Evolutionary conservation across 2,797 vertebrate species (phyloP), one percentile per base, ranked within the genome.

Genomic region (Chelon labrosus): DNA sequence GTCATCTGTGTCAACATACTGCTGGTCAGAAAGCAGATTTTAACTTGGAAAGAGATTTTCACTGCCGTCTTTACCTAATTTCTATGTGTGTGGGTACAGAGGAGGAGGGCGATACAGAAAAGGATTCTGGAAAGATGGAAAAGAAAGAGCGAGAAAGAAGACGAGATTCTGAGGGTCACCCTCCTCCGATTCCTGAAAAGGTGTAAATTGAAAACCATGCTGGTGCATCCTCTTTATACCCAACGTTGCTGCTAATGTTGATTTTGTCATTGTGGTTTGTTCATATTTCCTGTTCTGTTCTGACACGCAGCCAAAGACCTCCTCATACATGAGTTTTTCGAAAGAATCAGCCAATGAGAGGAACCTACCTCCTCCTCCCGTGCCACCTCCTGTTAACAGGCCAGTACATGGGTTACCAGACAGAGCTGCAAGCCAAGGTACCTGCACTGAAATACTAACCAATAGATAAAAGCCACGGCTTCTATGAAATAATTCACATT

Each of bases 131-230:
- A 27, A 90, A 86, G 73, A 53, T 58, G 58, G 93, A 94, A 56
- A 92, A 67, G 59, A 92, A 83, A 83, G 91, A 92, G 17, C 84
- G 81, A 75, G 88, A 91, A 12, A 88, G 65, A 69, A 88, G 88
- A 39, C 89, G 84, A 88, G 92, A 93, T 77, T 88, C 75, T 2
- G 94, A 94, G 11, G 79, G 86, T 65, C 92, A 91, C 2, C 93
- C 93, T 53, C 94, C 94, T 64, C 93, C 92, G 1, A 92, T 94
- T 68, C 94, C 93, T 66, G 93, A 93, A 62, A 95, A 94, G 94
- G 94, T 95, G 12, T 19, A 41, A 2, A 10, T 60, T 54, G 14
- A 17, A 10, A 47, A 10, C 9, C 4, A 5, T 10, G 1, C 14
- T 14, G 2, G 6, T 35, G 17, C 7, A 20, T 50, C 4, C 17